Percentiles rank a stretch among this genome's conserved stretches.
phyloP scores from a whole-genome alignment of 2,888 invertebrate genomes.

The Gymnoscelis rufifasciata region DNA sequence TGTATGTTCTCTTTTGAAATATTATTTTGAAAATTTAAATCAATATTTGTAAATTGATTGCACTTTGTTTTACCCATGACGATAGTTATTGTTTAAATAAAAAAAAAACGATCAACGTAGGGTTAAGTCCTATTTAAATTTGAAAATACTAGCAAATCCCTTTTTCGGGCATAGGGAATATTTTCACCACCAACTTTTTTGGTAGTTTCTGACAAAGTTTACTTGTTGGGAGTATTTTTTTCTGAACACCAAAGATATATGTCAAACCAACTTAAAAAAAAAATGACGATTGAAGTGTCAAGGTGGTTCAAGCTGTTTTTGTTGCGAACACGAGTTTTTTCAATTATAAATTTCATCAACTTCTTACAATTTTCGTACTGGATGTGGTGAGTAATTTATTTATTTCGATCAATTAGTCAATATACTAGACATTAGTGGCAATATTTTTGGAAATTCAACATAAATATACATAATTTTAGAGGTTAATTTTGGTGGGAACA shows the following conservation, averaged over 20 bases:
- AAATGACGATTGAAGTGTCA: conserved; percentile 4
- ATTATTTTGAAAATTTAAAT: no score
- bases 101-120: no score
- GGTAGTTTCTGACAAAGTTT: conserved; percentile 10
- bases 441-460: conserved; percentile 13
- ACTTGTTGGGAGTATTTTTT: conserved; percentile 6
- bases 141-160: no score
- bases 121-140: no score
- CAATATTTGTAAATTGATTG: no score
- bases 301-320: conserved; percentile 7
- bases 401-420: conserved; percentile 14
- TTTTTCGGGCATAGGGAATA: conserved; percentile 8
- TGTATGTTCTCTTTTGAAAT: no score
- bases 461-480: conserved; percentile 12
- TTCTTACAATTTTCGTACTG: conserved; percentile 13
- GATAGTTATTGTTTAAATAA: no score
- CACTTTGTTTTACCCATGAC: no score
- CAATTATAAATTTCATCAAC: conserved; percentile 13
- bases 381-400: conserved; percentile 13
- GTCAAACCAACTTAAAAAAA: no score
- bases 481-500: conserved; percentile 9
- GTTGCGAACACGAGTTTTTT: conserved; percentile 12
- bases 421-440: conserved; percentile 9
- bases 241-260: conserved; percentile 8
- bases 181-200: conserved; percentile 7